Evolutionary conservation across 2,113 vertebrate species (phyloP), one percentile per base, ranked within the genome.

Genomic region (Kryptolebias marmoratus): DNA sequence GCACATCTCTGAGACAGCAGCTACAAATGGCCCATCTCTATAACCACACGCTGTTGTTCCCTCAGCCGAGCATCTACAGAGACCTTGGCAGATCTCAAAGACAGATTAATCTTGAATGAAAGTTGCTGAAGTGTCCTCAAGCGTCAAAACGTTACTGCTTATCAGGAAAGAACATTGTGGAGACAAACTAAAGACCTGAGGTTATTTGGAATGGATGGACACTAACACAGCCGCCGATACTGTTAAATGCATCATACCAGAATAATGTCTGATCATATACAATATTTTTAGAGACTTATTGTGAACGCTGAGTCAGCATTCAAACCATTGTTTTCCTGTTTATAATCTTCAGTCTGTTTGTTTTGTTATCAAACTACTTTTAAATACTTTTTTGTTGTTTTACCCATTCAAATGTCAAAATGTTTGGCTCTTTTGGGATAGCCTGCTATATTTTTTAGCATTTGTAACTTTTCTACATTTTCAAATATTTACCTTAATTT

Each of bases 61-160:
- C 78, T 79, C 69, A 48, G 75, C 82, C 28, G 70, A 10, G 64
- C 75, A 36, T 80, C 79, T 79, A 66, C 71, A 14, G 83, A 63
- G 83, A 86, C 90, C 88, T 85, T 74, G 84, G 80, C 79, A 73
- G 76, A 90, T 87, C 75, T 82, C 85, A 75, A 81, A 87, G 79
- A 87, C 76, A 78, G 80, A 90, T 89, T 86, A 62, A 87, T 92
- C 90, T 75, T 54, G 81, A 86, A 77, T 85, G 84, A 87, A 87
- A 86, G 78, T 85, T 84, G 87, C 80, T 88, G 49, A 81, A 91
- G 90, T 84, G 86, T 87, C 84, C 77, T 87, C 87, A 75, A 87
- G 87, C 86, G 57, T 80, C 89, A 87, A 80, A 84, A 79, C 56
- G 11, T 75, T 63, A 62, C 83, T 75, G 71, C 84, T 87, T 87